Percentiles rank a stretch among this genome's conserved stretches.
Conservation (phyloP, 1,140 invertebrate genomes). For the Zaprionus vittiger region DNA sequence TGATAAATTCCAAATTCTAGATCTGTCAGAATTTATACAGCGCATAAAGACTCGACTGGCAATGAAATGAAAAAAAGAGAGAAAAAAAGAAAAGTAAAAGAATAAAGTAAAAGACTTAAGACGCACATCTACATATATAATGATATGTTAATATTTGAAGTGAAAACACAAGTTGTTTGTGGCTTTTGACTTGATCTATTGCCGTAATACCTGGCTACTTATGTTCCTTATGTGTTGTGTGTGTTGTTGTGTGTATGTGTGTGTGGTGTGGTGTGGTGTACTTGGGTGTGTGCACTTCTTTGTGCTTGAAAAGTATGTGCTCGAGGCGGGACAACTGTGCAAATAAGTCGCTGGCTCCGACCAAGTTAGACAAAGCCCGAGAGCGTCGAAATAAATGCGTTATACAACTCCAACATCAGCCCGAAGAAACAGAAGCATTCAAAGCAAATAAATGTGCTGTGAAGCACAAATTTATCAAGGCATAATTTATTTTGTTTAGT, state of each 20-base stretch:
- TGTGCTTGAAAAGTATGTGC: conserved; percentile 20
- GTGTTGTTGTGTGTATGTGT: neutral
- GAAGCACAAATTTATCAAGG: neutral
- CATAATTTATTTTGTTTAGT: conserved; percentile 10
- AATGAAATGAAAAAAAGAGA: neutral
- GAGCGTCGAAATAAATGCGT: conserved; percentile 29
- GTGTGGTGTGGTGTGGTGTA: neutral
- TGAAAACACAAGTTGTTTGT: conserved; percentile 59
- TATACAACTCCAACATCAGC: conserved; percentile 11
- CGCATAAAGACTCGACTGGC: conserved; percentile 12
- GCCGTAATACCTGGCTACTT: conserved; percentile 15
- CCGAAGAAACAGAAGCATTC: neutral
- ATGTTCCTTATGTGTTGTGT: neutral
- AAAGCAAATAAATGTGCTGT: conserved; percentile 34
- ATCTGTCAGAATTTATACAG: conserved; percentile 24
- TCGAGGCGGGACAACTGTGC: conserved; percentile 64
- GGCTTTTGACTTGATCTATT: conserved; percentile 44
- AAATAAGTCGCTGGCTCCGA: conserved; percentile 54
- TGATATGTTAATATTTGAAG: conserved; percentile 71
- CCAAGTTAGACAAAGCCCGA: conserved; percentile 64
- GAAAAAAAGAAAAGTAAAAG: conserved; percentile 29
- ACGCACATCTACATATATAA: conserved; percentile 30
- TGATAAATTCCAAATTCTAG: conserved; percentile 14
- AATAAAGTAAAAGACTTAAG: conserved; percentile 10
- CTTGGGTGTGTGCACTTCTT: conserved; percentile 11